Percentiles rank a stretch among this genome's conserved stretches.
These are phyloP conservation scores for Drosophila prolongata DNA, from an alignment of 2,888 invertebrate species.

Conservation along the genomic window DNA sequence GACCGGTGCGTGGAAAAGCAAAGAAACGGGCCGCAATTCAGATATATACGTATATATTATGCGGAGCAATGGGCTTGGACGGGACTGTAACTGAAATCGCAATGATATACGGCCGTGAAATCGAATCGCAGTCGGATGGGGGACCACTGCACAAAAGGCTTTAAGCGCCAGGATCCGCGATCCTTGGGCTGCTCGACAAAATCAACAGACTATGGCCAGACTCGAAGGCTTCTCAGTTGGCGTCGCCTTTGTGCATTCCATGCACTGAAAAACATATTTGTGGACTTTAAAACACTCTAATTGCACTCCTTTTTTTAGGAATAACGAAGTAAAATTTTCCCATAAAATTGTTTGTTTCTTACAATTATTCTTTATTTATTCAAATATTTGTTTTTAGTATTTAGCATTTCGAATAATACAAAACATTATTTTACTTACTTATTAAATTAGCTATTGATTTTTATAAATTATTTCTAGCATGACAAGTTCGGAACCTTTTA, in stretches of 20 bases:
- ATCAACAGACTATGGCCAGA: conserved; percentile 62
- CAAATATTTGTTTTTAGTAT: too few relatives aligned
- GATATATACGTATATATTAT: conserved; percentile 1
- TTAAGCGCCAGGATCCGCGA: conserved; percentile 54
- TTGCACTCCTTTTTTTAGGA: too few relatives aligned
- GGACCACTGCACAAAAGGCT: conserved; percentile 61
- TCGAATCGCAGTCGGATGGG: conserved; percentile 57
- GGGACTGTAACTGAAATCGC: conserved; percentile 68
- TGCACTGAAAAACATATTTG: neutral
- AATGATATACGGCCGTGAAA: conserved; percentile 80
- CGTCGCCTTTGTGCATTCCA: conserved; percentile 36
- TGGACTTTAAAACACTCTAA: neutral
- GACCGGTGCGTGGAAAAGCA: conserved; percentile 76
- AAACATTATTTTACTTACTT: too few relatives aligned
- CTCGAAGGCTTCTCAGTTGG: conserved; percentile 34
- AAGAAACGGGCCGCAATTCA: conserved; percentile 17
- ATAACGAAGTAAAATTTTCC: too few relatives aligned
- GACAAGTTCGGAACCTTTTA: too few relatives aligned
- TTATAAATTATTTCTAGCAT: too few relatives aligned
- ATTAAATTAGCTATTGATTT: too few relatives aligned
- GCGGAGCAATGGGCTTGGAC: neutral
- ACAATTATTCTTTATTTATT: too few relatives aligned
- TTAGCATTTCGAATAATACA: too few relatives aligned
- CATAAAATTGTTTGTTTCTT: too few relatives aligned
- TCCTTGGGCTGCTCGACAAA: conserved; percentile 60